phyloP scores from a whole-genome alignment of 2,113 vertebrate genomes.

The Asarcornis scutulata region DNA sequence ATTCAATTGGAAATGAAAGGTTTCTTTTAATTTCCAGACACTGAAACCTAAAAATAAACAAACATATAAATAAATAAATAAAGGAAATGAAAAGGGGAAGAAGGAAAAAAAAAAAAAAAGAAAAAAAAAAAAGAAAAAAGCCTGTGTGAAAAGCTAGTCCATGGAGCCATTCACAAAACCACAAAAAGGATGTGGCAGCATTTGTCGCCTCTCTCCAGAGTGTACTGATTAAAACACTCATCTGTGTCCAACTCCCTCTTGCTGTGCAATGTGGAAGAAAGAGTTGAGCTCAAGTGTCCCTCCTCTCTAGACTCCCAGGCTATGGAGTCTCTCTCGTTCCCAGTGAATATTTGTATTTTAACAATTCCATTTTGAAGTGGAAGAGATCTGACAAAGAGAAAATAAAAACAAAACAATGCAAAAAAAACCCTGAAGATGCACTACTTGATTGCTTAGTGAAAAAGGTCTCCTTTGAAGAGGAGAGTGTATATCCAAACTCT shows the following conservation, averaged over 20 bases:
- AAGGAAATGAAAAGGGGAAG: neutral
- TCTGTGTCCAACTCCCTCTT: neutral
- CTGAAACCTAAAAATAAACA: neutral
- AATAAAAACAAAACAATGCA: neutral
- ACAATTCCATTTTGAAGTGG: neutral
- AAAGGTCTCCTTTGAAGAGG: neutral
- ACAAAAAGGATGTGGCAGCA: neutral
- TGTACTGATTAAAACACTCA: neutral
- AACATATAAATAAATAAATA: neutral
- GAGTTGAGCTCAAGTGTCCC: neutral
- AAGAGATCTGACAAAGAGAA: neutral
- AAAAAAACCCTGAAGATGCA: neutral
- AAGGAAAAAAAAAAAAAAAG: rapidly evolving
- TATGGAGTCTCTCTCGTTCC: neutral
- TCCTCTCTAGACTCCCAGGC: neutral
- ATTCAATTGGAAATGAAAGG: neutral
- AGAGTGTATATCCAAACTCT: neutral
- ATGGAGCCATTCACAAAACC: neutral
- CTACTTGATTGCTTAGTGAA: neutral
- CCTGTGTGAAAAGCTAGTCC: neutral
- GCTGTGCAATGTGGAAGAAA: neutral
- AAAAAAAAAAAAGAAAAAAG: neutral
- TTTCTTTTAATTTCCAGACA: neutral
- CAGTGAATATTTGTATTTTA: neutral
- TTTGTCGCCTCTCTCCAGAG: neutral